These are phyloP conservation scores for Plutomurus gul DNA, from an alignment of 1,140 invertebrate genomes.

Conservation along the genomic window DNA sequence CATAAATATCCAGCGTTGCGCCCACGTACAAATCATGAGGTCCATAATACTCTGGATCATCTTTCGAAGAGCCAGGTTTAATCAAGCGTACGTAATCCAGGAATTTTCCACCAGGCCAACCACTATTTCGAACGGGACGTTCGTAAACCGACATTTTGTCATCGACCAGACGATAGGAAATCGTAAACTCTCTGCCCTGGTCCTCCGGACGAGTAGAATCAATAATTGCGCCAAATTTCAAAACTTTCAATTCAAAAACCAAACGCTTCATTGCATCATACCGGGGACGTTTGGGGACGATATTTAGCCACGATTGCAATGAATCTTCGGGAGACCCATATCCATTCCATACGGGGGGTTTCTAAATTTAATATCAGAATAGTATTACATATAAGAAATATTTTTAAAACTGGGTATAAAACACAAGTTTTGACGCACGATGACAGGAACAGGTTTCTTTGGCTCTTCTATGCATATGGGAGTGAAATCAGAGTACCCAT, in stretches of 20 bases:
- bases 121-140: slow-evolving; percentile 47
- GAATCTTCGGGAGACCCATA: slow-evolving; percentile 76
- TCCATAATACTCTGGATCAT: slow-evolving; percentile 49
- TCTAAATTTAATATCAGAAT: no score
- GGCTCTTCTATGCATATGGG: slow-evolving; percentile 55
- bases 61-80: slow-evolving; percentile 46
- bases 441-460: slow-evolving; percentile 21
- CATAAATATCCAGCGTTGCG: slow-evolving; percentile 44
- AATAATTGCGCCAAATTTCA: slow-evolving; percentile 61
- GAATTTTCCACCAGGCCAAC: slow-evolving; percentile 51
- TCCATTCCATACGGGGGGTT: slow-evolving; percentile 68
- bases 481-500: slow-evolving; percentile 60
- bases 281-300: slow-evolving; percentile 67
- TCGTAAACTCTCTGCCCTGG: slow-evolving; percentile 50
- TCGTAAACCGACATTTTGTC: slow-evolving; percentile 52
- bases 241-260: slow-evolving; percentile 56
- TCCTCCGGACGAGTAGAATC: slow-evolving; percentile 52
- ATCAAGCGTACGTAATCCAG: slow-evolving; percentile 43
- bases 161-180: slow-evolving; percentile 48
- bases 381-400: not conserved
- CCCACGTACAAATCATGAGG: slow-evolving; percentile 48
- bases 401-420: not conserved
- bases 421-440: not conserved
- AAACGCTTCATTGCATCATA: slow-evolving; percentile 61
- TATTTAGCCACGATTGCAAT: slow-evolving; percentile 68